These are phyloP conservation scores for Todiramphus saurophagus DNA, from an alignment of 2,113 vertebrate species.

Conservation along the genomic window DNA sequence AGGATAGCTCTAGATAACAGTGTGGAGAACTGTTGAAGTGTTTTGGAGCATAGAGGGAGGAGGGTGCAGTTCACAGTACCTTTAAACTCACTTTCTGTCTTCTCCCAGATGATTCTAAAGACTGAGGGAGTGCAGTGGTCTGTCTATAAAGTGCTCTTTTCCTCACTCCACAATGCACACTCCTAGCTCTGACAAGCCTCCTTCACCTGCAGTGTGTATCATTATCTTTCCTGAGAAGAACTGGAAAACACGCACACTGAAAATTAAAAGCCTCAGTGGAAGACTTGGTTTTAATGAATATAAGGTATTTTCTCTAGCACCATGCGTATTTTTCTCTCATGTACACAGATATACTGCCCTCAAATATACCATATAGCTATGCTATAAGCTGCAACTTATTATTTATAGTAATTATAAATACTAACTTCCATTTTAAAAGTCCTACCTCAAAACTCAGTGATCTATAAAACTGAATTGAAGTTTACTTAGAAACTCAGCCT, in stretches of 20 bases:
- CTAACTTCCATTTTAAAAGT: neutral
- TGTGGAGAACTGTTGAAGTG: neutral
- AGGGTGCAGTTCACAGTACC: neutral
- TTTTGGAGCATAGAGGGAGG: neutral
- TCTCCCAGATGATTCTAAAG: neutral
- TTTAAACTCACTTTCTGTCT: neutral
- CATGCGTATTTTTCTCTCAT: neutral
- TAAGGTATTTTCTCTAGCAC: neutral
- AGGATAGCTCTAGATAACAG: neutral
- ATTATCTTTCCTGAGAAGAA: neutral
- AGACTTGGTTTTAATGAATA: neutral
- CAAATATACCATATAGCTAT: neutral
- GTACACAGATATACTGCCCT: neutral
- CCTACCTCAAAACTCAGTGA: neutral
- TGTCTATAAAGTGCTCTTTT: neutral
- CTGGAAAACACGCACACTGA: neutral
- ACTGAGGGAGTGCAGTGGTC: accelerated
- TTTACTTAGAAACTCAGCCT: neutral
- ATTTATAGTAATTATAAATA: neutral
- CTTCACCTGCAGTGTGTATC: neutral
- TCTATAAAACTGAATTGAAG: neutral
- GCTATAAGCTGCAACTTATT: neutral
- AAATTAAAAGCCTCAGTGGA: neutral
- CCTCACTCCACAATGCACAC: neutral
- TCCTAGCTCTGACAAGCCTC: neutral